A percentile compares a stretch with the other conserved stretches of the same genome.
These are phyloP conservation scores for Sceloporus tristichus DNA, from an alignment of 2,113 vertebrate genomes.

Conservation along the genomic window DNA sequence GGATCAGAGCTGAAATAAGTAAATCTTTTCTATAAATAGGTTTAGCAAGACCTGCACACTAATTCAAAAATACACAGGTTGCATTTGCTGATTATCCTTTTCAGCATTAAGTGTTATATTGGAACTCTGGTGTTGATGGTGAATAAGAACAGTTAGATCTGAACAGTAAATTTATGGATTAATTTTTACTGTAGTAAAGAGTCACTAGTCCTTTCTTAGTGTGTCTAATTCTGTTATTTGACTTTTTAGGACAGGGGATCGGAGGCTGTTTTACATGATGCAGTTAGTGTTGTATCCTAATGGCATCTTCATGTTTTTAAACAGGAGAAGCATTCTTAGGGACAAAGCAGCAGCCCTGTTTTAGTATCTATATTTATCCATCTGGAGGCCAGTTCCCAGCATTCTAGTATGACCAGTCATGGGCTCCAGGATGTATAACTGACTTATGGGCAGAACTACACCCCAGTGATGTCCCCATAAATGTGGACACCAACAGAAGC, in stretches of 20 bases:
- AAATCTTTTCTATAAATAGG: constrained; percentile 23
- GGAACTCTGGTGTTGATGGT: neutral
- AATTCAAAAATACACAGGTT: constrained; percentile 17
- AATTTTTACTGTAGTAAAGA: neutral
- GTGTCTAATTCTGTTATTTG: neutral
- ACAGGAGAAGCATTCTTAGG: neutral
- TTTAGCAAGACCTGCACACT: neutral
- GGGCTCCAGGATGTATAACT: neutral
- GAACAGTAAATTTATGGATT: neutral
- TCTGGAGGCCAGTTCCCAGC: neutral
- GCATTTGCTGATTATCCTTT: constrained; percentile 5
- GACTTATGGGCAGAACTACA: neutral
- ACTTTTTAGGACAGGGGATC: neutral
- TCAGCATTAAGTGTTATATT: neutral
- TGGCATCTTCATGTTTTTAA: neutral
- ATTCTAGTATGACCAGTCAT: neutral
- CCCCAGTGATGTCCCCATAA: neutral
- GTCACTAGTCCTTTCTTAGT: neutral
- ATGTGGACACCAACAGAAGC: neutral
- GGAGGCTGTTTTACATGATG: neutral
- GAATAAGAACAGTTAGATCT: neutral
- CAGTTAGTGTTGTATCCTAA: neutral
- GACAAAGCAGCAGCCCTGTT: neutral
- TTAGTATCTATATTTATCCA: neutral
- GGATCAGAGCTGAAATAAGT: constrained; percentile 4